These are phyloP conservation scores for Pyrochroa serraticornis DNA, from an alignment of 2,888 invertebrate species.

Conservation along the genomic window DNA sequence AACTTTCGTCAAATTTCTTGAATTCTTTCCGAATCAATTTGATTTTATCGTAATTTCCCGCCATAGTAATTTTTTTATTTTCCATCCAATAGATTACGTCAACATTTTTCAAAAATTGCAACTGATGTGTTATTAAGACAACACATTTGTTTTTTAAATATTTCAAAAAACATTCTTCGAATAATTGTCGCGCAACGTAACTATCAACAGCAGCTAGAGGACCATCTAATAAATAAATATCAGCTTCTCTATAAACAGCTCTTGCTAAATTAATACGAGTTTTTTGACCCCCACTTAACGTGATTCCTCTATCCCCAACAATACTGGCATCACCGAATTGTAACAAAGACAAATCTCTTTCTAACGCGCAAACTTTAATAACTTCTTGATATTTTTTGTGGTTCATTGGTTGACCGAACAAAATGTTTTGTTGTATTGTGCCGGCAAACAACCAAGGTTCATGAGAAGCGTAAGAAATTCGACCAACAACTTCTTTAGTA, in stretches of 20 bases:
- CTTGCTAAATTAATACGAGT: constrained; percentile 79
- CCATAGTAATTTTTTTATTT: constrained; percentile 61
- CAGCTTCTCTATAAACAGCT: constrained; percentile 77
- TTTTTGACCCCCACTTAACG: constrained; percentile 80
- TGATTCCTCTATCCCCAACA: constrained; percentile 79
- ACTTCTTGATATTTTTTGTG: constrained; percentile 59
- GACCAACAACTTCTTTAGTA: constrained; percentile 66
- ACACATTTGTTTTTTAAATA: constrained; percentile 67
- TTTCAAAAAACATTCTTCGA: constrained; percentile 71
- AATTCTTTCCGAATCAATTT: constrained; percentile 61
- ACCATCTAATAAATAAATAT: constrained; percentile 80
- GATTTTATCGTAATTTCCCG: constrained; percentile 61
- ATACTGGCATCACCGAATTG: constrained; percentile 75
- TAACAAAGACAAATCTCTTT: constrained; percentile 72
- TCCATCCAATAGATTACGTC: constrained; percentile 69
- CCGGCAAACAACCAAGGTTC: constrained; percentile 80
- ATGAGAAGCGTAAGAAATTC: constrained; percentile 75
- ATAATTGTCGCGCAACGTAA: constrained; percentile 76
- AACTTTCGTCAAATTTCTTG: constrained; percentile 57
- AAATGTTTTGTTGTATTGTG: constrained; percentile 77
- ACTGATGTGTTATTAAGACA: constrained; percentile 83
- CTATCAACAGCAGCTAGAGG: constrained; percentile 81
- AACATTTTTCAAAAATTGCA: constrained; percentile 75
- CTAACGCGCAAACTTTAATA: constrained; percentile 68
- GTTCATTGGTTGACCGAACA: constrained; percentile 73